phyloP scores from a whole-genome alignment of 2,113 vertebrate species.

The Talpa occidentalis region DNA sequence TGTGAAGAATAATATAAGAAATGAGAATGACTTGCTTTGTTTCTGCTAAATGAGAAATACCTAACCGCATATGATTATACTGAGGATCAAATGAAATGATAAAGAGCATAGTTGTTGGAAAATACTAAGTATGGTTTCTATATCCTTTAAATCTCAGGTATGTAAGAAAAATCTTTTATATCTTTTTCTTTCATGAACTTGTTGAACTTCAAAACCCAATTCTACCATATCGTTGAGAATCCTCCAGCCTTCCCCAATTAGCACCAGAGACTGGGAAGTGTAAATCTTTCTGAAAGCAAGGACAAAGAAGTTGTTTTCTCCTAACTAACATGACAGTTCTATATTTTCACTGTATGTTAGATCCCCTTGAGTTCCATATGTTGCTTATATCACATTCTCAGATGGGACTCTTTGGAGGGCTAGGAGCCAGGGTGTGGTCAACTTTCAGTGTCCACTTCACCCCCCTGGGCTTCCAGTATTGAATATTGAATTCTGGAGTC shows the following conservation, averaged over 20 bases:
- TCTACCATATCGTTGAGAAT: background rate
- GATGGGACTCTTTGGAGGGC: background rate
- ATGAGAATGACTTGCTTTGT: constrained; percentile 11
- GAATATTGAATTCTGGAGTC: background rate
- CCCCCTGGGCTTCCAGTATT: background rate
- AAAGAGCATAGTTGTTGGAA: background rate
- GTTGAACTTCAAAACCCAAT: constrained; percentile 23
- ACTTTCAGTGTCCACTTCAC: background rate
- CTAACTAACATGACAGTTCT: background rate
- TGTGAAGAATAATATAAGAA: constrained; percentile 23
- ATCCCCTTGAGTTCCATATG: background rate
- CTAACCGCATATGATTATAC: background rate
- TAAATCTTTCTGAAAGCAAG: background rate
- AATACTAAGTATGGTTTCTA: background rate
- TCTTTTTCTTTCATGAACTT: constrained; percentile 1
- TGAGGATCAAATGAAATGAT: background rate
- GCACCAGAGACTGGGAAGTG: background rate
- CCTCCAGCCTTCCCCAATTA: background rate
- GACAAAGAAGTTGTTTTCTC: background rate
- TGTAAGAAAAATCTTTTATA: background rate
- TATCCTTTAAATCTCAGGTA: background rate
- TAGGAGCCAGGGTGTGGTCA: background rate
- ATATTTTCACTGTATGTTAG: background rate
- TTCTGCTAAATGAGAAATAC: constrained; percentile 34
- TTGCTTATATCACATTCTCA: background rate